phyloP scores from a whole-genome alignment of 2,888 invertebrate genomes.

The Odontothrips loti region DNA sequence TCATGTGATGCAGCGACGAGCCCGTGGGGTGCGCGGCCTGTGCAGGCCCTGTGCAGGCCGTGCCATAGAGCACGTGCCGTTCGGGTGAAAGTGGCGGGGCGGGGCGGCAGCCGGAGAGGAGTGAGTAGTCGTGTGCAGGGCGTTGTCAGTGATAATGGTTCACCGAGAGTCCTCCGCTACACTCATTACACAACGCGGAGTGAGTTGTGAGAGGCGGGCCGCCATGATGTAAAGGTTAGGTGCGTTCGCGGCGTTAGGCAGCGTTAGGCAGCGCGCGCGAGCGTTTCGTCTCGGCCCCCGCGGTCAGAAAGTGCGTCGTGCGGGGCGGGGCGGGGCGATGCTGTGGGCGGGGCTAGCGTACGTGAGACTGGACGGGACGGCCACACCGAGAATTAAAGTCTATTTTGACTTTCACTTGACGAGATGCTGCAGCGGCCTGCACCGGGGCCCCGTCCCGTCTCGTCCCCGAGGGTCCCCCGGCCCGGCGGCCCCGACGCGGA shows the following conservation, averaged over 20 bases:
- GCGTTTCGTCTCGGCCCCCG: no score
- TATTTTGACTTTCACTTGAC: conserved; percentile 23
- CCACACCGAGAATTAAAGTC: conserved; percentile 26
- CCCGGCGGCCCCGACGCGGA: neutral
- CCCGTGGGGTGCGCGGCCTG: no score
- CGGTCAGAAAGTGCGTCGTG: neutral
- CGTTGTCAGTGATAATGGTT: neutral
- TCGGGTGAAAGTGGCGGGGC: neutral
- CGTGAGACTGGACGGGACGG: neutral
- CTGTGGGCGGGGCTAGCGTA: neutral
- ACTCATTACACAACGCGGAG: no score
- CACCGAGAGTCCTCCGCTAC: no score
- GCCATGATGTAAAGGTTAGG: no score
- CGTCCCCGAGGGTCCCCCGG: neutral
- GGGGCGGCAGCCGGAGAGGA: neutral
- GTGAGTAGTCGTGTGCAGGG: neutral
- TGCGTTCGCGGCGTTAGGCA: no score
- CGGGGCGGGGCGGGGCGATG: neutral
- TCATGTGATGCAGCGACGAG: no score
- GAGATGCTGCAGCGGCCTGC: neutral
- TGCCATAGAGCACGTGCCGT: neutral
- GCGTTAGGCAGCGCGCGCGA: no score
- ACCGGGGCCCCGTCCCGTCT: neutral
- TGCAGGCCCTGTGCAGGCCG: neutral
- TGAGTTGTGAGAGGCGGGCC: neutral